Evolutionary conservation across 2,888 invertebrate genomes (phyloP), one percentile per base, ranked within the genome.

Genomic region (Drosophila affinis): DNA sequence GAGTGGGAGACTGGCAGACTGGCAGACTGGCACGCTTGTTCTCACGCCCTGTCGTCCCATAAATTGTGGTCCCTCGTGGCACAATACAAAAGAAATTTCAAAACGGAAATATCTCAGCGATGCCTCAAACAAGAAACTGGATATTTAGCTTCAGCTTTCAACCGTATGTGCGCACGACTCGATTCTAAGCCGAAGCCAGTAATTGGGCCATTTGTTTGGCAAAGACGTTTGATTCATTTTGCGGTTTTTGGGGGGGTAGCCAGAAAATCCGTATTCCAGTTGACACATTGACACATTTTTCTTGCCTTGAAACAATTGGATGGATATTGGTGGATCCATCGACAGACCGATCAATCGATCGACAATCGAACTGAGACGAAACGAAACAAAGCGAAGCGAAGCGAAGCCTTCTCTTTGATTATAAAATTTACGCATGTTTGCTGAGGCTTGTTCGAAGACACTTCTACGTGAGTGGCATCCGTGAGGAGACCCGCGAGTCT

Each of bases 381-480:
- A 24, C 21, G 71, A 63, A 76, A 70, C 68, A 63, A 63, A 78
- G 70, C 65, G 3, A 47, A 5, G 29, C 21, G 71, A 63, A 78
- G 72, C 68, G 65, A 63, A 78, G 70, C 67, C 67, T 81, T 74
- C 77, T 83, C 82, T 86, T 79, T 75, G 72, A 84, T 78, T 84
- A 86, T 86, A 83, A 78, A 83, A 84, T 88, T 79, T 86, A 88
- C 88, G 83, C 88, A 84, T 84, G 83, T 88, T 84, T 86, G 75
- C 78, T 78, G 87, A 52, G 68, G 55, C 72, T 47, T 72, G 73
- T 57, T 63, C 18, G 53, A 48, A 39, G 39, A 39, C 39, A 39
- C 39, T 53, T 24, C 47, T 62, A 87, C 81, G 81, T 82, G 81
- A 65, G 76, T 45, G 48, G 52, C 53, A 60, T 70, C 18, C 10